Evolutionary conservation across 1,140 invertebrate species (phyloP).

Genomic region (Samia ricini): DNA sequence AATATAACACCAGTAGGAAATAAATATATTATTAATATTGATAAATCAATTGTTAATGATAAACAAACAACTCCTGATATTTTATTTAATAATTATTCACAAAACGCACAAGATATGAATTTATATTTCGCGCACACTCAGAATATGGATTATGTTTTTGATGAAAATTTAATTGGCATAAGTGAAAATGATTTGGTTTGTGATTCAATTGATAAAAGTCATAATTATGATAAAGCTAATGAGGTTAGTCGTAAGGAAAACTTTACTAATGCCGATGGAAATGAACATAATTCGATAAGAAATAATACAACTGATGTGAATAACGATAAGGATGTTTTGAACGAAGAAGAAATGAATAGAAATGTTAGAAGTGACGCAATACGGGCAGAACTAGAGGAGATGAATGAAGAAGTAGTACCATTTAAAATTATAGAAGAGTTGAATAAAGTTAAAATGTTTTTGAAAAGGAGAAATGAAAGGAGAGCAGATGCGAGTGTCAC

Average conservation of each 20-base stretch:
- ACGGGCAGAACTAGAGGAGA: constrained; percentile 8
- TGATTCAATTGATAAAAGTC: constrained; percentile 9
- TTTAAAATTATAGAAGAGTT: constrained; percentile 49
- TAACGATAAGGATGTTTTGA: not conserved
- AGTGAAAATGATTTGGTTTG: not conserved
- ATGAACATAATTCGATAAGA: not conserved
- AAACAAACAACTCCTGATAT: constrained; percentile 1
- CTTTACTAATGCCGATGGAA: not conserved
- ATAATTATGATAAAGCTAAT: not conserved
- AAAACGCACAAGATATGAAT: constrained; percentile 10
- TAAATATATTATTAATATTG: constrained; percentile 6
- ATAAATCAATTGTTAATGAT: constrained; percentile 7
- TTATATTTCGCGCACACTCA: constrained; percentile 12
- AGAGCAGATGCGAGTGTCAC: constrained; percentile 14
- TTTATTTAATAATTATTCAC: not conserved
- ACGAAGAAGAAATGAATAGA: not conserved
- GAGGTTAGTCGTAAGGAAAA: not conserved
- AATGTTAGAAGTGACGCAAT: not conserved
- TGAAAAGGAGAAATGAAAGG: constrained; percentile 24
- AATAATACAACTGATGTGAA: not conserved
- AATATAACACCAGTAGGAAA: constrained; percentile 14
- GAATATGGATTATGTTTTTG: not conserved
- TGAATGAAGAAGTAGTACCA: constrained; percentile 31
- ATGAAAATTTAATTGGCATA: not conserved
- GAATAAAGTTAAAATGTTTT: constrained; percentile 36